Conservation (phyloP, 2,797 vertebrate genomes). For the Anguilla obscura region DNA sequence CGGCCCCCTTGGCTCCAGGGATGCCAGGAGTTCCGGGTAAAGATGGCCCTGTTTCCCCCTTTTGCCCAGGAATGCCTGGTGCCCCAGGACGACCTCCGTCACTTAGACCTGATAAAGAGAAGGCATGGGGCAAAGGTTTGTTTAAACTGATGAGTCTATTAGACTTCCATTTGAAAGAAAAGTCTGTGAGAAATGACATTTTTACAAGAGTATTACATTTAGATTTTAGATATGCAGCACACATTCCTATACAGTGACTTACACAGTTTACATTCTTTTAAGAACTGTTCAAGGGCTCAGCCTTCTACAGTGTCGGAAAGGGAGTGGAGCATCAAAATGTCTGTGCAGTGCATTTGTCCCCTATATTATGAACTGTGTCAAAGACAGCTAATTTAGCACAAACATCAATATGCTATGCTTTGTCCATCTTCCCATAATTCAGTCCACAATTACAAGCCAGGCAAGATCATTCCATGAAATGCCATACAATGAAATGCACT, state of each 20-base stretch:
- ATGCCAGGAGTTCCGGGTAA: conserved; percentile 72
- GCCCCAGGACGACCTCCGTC: conserved; percentile 71
- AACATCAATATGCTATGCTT: background rate
- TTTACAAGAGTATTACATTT: background rate
- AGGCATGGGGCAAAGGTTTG: background rate
- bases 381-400: background rate
- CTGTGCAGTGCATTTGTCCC: background rate
- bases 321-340: background rate
- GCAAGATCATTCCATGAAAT: background rate
- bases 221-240: too few relatives aligned
- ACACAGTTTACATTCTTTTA: too few relatives aligned
- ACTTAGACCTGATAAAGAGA: conserved; percentile 69
- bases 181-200: background rate
- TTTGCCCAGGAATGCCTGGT: conserved; percentile 78
- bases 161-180: background rate
- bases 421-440: background rate
- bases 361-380: background rate
- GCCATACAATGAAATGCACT: too few relatives aligned
- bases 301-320: background rate
- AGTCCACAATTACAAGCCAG: background rate
- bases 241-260: too few relatives aligned
- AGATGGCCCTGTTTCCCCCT: conserved; percentile 81
- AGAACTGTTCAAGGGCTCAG: too few relatives aligned
- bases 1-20: conserved; percentile 78
- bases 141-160: background rate